Conservation (phyloP, 2,888 invertebrate genomes). For the Actias luna region DNA sequence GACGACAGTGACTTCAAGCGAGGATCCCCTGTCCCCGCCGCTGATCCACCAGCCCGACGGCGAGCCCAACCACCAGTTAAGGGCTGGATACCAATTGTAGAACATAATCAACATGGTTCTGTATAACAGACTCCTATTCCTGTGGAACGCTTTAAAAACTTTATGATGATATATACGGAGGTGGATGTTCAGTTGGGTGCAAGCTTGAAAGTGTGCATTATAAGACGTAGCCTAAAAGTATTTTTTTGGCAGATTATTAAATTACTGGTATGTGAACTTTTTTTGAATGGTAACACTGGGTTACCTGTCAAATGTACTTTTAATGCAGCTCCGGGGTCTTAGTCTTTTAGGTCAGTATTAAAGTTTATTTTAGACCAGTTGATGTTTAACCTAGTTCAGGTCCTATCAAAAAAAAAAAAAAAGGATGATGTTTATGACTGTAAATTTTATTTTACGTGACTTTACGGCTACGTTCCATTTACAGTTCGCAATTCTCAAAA, state of each 20-base stretch:
- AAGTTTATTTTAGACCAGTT: neutral
- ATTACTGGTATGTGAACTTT: neutral
- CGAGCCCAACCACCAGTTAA: conserved; percentile 48
- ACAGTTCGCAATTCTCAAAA: no score
- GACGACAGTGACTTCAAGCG: conserved; percentile 65
- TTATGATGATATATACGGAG: conserved; percentile 41
- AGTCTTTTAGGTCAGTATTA: neutral
- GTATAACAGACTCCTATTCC: conserved; percentile 36
- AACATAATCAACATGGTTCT: conserved; percentile 50
- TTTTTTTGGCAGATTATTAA: neutral
- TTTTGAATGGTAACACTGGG: neutral
- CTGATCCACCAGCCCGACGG: conserved; percentile 56
- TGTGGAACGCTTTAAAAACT: conserved; percentile 43
- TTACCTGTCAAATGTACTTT: neutral
- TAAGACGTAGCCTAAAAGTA: neutral
- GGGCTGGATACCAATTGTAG: conserved; percentile 68
- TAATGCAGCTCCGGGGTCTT: neutral
- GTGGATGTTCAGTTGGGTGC: conserved; percentile 22
- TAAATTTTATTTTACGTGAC: neutral
- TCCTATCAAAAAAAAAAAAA: no score
- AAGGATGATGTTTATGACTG: neutral
- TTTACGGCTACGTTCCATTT: neutral
- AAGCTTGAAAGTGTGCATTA: conserved; percentile 1
- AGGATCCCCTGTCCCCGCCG: conserved; percentile 68
- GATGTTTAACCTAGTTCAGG: no score